Conservation (phyloP, 1,140 invertebrate species). For the Phymorhynchus buccinoides region DNA sequence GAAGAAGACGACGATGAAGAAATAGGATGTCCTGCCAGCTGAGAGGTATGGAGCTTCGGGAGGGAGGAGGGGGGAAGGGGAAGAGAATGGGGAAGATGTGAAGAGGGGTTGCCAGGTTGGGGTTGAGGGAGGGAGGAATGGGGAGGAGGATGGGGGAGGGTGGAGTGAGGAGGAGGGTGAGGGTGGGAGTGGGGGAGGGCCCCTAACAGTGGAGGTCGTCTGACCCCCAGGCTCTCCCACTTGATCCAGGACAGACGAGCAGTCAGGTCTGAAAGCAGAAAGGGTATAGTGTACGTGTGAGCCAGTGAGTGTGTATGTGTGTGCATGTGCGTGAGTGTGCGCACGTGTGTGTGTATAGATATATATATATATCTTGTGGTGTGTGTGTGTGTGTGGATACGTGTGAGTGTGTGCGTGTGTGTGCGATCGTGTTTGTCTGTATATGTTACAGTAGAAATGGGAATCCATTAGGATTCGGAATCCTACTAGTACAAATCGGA, state of each 20-base stretch:
- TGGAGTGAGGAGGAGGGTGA: background rate
- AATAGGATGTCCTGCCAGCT: background rate
- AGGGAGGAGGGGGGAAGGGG: background rate
- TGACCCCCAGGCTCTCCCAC: conserved; percentile 93
- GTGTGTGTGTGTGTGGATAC: background rate
- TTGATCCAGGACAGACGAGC: conserved; percentile 98
- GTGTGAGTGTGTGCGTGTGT: background rate
- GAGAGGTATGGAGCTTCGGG: background rate
- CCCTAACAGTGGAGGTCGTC: conserved; percentile 50
- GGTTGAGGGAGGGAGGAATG: too few relatives aligned
- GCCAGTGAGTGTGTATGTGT: background rate
- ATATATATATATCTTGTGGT: background rate
- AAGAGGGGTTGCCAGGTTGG: background rate
- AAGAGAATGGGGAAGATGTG: background rate
- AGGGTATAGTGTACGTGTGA: background rate
- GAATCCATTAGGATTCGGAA: too few relatives aligned
- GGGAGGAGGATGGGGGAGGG: too few relatives aligned
- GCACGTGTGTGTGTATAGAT: background rate
- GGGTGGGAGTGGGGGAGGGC: conserved; percentile 24
- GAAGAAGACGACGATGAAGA: too few relatives aligned
- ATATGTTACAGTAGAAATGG: too few relatives aligned
- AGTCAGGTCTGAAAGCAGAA: conserved; percentile 86
- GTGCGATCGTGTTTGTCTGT: background rate
- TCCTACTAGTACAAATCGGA: too few relatives aligned
- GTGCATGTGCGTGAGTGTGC: background rate